Evolutionary conservation across 2,113 vertebrate species (phyloP).

Genomic region (Ictalurus punctatus): DNA sequence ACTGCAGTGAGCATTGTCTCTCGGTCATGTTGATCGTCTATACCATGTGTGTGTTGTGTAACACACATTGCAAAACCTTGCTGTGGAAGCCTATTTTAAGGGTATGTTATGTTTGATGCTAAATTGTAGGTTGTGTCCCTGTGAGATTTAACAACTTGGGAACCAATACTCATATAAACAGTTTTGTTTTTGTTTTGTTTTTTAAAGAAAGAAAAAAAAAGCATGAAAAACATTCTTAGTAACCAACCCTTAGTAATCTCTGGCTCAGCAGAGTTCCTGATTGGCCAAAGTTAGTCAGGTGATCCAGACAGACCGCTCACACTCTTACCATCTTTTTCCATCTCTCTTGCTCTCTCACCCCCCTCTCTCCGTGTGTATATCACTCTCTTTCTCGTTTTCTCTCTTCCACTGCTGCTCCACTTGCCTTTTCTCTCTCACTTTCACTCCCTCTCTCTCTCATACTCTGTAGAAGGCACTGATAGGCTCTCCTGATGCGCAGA

Average conservation of each 20-base stretch:
- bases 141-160: conserved; percentile 26
- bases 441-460: conserved; percentile 71
- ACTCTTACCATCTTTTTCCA: conserved; percentile 53
- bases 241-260: conserved; percentile 70
- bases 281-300: conserved; percentile 80
- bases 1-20: conserved; percentile 25
- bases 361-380: conserved; percentile 48
- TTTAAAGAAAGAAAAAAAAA: conserved; percentile 20
- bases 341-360: conserved; percentile 35
- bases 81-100: conserved; percentile 26
- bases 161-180: conserved; percentile 20
- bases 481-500: conserved; percentile 90
- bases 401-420: conserved; percentile 30
- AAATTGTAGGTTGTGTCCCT: conserved; percentile 24
- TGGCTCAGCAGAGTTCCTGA: conserved; percentile 58
- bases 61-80: not conserved
- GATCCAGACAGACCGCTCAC: conserved; percentile 69
- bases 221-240: conserved; percentile 50
- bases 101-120: conserved; percentile 11
- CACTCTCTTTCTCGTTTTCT: conserved; percentile 44
- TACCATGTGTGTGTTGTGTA: conserved; percentile 34
- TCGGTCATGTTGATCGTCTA: not conserved
- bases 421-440: conserved; percentile 47
- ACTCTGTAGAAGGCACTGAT: conserved; percentile 81
- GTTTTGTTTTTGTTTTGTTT: not conserved